Percentiles rank a stretch among this genome's conserved stretches.
These are phyloP conservation scores for Nephila pilipes DNA, from an alignment of 1,140 invertebrate genomes.

Conservation along the genomic window DNA sequence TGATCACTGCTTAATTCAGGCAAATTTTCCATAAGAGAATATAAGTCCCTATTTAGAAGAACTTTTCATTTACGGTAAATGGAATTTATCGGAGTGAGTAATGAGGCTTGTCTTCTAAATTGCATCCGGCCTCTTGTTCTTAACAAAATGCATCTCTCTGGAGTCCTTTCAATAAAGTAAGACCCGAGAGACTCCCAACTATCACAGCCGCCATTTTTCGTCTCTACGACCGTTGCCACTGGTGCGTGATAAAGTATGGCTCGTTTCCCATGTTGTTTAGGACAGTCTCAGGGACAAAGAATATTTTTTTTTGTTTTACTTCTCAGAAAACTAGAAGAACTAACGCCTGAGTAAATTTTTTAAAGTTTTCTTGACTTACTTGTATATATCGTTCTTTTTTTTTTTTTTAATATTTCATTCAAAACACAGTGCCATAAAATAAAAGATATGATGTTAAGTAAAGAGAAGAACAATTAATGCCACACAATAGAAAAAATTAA, in stretches of 20 bases:
- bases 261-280: not conserved
- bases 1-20: constrained; percentile 19
- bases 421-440: too few relatives aligned
- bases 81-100: constrained; percentile 62
- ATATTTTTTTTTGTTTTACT: not conserved
- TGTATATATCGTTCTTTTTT: too few relatives aligned
- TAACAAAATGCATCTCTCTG: constrained; percentile 34
- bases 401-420: too few relatives aligned
- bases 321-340: not conserved
- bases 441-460: too few relatives aligned
- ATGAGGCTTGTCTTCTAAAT: constrained; percentile 68
- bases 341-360: not conserved
- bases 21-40: not conserved
- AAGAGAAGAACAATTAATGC: too few relatives aligned
- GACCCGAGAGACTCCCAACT: not conserved
- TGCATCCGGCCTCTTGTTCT: constrained; percentile 42
- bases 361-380: not conserved
- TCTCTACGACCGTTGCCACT: constrained; percentile 35
- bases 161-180: not conserved
- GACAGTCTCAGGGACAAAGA: not conserved
- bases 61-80: constrained; percentile 57
- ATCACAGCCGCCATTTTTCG: not conserved
- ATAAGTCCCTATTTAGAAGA: not conserved
- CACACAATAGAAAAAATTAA: too few relatives aligned
- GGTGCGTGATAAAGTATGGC: constrained; percentile 18